Conservation (phyloP, 2,888 invertebrate genomes). For the Noctua pronuba region DNA sequence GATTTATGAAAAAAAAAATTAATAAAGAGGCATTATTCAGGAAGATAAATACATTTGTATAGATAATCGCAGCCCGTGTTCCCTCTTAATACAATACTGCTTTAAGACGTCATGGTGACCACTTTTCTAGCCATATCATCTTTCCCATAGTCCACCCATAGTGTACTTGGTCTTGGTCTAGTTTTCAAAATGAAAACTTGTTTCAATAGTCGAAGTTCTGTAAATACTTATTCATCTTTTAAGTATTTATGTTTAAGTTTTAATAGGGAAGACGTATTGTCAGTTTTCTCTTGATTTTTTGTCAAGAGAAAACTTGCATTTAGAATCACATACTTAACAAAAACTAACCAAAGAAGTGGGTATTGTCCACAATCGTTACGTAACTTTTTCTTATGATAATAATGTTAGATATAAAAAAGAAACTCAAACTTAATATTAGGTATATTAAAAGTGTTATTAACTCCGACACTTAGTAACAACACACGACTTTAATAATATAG, state of each 20-base stretch:
- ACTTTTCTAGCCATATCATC: neutral
- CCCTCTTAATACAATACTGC: neutral
- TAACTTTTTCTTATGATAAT: neutral
- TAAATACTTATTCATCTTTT: slow-evolving; percentile 34
- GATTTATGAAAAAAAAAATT: no score
- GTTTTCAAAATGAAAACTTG: neutral
- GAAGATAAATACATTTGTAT: no score
- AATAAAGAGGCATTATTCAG: no score
- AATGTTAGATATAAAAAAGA: neutral
- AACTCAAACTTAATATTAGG: neutral
- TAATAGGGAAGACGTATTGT: neutral
- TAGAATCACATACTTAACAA: neutral
- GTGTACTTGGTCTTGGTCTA: neutral
- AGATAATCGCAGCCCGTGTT: no score
- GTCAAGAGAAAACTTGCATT: neutral
- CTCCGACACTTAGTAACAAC: slow-evolving; percentile 1
- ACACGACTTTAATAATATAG: neutral
- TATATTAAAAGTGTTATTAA: neutral
- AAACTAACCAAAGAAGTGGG: neutral
- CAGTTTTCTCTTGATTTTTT: neutral
- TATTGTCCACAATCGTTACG: neutral
- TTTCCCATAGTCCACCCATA: neutral
- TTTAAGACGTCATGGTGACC: neutral
- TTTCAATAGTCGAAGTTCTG: slow-evolving; percentile 16
- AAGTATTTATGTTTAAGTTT: neutral